Evolutionary conservation across 53 echinoderm and acorn worm genomes (phyloP).

Genomic region (Hippasteria phrygiana): DNA sequence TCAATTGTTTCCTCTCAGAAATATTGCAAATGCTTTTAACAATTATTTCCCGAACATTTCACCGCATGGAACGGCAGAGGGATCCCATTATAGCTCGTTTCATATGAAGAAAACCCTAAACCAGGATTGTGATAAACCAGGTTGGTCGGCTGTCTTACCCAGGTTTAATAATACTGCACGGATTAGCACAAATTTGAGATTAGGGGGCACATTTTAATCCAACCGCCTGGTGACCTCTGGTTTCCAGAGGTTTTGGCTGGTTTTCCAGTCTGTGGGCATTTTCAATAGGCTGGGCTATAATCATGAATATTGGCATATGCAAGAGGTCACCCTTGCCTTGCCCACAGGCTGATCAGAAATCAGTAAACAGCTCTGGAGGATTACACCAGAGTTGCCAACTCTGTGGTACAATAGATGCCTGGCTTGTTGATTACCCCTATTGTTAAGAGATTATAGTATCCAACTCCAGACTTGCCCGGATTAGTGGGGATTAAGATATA

Average conservation of each 20-base stretch:
- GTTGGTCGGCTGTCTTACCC: constrained; percentile 26
- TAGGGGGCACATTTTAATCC: neutral
- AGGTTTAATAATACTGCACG: neutral
- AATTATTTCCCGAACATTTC: neutral
- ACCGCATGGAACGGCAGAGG: neutral
- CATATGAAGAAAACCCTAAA: neutral
- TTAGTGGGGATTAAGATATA: too few species aligned
- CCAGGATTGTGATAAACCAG: constrained; percentile 23
- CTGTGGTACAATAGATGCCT: too few species aligned
- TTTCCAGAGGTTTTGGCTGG: neutral
- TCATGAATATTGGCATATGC: too few species aligned
- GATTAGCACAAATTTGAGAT: neutral
- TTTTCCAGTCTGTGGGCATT: neutral
- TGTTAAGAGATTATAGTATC: too few species aligned
- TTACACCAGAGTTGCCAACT: too few species aligned
- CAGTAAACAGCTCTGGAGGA: too few species aligned
- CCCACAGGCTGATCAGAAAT: too few species aligned
- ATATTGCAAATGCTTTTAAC: neutral
- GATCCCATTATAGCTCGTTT: constrained; percentile 6
- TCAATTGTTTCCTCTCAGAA: neutral
- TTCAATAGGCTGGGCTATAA: too few species aligned
- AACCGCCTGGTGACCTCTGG: neutral
- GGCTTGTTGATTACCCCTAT: too few species aligned
- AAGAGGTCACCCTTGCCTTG: too few species aligned
- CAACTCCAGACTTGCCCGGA: too few species aligned